Percentiles rank a stretch among this genome's conserved stretches.
These are phyloP conservation scores for Dynastes hyllus DNA, from an alignment of 2,888 invertebrate genomes.

Conservation along the genomic window DNA sequence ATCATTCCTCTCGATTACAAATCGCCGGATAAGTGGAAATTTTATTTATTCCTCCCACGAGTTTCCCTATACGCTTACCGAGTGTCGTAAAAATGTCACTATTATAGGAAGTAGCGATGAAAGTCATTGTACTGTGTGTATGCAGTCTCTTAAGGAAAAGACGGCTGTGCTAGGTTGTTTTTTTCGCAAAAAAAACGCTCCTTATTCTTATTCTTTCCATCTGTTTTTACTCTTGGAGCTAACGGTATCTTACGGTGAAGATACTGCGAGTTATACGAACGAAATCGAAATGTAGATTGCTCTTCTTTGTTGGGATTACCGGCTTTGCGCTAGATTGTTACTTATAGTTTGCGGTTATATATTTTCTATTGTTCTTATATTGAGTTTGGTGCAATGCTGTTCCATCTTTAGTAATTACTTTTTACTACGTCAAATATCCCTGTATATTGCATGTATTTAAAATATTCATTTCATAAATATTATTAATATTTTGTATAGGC, in stretches of 20 bases:
- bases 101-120: conserved; percentile 37
- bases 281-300: conserved; percentile 24
- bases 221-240: conserved; percentile 28
- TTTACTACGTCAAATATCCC: too few species aligned
- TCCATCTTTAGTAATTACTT: too few species aligned
- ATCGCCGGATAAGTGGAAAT: conserved; percentile 7
- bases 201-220: conserved; percentile 31
- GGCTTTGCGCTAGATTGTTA: too few species aligned
- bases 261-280: conserved; percentile 14
- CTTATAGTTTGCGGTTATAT: too few species aligned
- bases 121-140: conserved; percentile 33
- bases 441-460: too few species aligned
- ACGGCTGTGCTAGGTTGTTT: conserved; percentile 2
- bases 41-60: conserved; percentile 40
- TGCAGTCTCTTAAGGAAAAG: conserved; percentile 26
- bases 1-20: background rate
- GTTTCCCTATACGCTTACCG: background rate
- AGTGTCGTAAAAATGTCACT: conserved; percentile 24
- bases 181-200: conserved; percentile 12
- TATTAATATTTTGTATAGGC: too few species aligned
- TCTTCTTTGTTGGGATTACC: background rate
- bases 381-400: too few species aligned
- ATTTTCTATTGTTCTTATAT: too few species aligned
- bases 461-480: too few species aligned
- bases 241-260: conserved; percentile 16